Conservation (phyloP, 2,113 vertebrate species). For the Phasianus colchicus region DNA sequence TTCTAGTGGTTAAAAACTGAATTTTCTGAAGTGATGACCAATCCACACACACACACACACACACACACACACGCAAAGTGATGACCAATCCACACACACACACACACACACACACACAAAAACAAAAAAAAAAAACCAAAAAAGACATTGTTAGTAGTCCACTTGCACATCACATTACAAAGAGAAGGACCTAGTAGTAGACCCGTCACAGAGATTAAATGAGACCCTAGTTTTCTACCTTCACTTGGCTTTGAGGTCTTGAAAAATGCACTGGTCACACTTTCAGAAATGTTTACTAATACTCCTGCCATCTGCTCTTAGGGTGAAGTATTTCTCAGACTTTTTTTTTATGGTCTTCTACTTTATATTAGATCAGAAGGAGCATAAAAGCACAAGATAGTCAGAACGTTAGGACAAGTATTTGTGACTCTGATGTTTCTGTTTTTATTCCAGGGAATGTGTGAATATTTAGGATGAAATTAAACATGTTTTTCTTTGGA, state of each 20-base stretch:
- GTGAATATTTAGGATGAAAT: not conserved
- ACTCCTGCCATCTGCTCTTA: not conserved
- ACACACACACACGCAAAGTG: too few species aligned
- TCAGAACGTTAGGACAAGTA: not conserved
- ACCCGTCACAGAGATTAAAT: not conserved
- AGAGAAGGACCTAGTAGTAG: fast-evolving
- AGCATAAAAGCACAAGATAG: not conserved
- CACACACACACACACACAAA: too few species aligned
- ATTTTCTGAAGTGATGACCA: not conserved
- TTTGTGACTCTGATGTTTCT: not conserved
- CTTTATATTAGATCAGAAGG: not conserved
- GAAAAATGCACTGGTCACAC: not conserved
- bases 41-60: too few species aligned
- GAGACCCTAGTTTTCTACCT: not conserved
- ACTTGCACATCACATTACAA: not conserved
- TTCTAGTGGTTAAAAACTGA: not conserved
- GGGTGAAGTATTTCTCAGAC: not conserved
- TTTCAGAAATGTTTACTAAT: not conserved
- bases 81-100: too few species aligned
- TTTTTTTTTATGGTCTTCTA: not conserved
- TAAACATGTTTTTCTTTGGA: not conserved
- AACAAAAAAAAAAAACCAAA: not conserved
- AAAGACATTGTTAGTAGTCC: not conserved
- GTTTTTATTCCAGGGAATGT: not conserved
- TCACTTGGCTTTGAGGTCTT: not conserved